Percentiles rank a stretch among this genome's conserved stretches.
Conservation (phyloP, 2,888 invertebrate genomes). For the Dolichomitus sp. region DNA sequence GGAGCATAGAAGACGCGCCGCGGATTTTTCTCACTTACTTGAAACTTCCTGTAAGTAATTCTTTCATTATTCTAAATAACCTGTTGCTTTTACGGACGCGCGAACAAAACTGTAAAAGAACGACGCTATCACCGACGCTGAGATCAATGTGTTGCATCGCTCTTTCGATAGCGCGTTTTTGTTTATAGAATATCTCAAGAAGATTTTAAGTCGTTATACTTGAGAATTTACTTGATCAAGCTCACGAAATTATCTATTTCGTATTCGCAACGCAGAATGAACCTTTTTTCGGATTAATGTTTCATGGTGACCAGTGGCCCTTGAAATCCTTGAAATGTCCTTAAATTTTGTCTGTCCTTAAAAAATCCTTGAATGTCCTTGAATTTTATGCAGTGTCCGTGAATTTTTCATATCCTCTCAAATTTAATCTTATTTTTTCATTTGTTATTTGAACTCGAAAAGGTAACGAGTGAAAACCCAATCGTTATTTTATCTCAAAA, state of each 20-base stretch:
- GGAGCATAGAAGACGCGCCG: constrained; percentile 54
- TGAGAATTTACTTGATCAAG: constrained; percentile 10
- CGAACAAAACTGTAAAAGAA: background rate
- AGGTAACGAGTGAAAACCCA: too few relatives aligned
- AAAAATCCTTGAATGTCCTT: too few relatives aligned
- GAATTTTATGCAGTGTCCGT: too few relatives aligned
- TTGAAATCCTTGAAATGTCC: too few relatives aligned
- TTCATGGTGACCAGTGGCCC: too few relatives aligned
- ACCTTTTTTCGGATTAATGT: background rate
- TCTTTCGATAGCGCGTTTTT: background rate
- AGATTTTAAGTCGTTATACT: constrained; percentile 18
- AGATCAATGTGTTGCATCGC: background rate
- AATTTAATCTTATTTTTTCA: too few relatives aligned
- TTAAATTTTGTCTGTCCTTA: too few relatives aligned
- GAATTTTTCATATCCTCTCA: too few relatives aligned
- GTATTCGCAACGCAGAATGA: background rate
- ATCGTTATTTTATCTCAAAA: too few relatives aligned
- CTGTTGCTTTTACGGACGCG: background rate
- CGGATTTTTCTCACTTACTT: constrained; percentile 43
- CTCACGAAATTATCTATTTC: background rate
- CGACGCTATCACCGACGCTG: constrained; percentile 42
- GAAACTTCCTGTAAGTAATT: constrained; percentile 46
- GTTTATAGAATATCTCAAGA: constrained; percentile 34
- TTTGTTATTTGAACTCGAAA: too few relatives aligned
- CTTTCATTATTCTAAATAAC: constrained; percentile 8